Percentiles rank a stretch among this genome's conserved stretches.
Conservation (phyloP, 2,113 vertebrate genomes). For the Arothron firmamentum region DNA sequence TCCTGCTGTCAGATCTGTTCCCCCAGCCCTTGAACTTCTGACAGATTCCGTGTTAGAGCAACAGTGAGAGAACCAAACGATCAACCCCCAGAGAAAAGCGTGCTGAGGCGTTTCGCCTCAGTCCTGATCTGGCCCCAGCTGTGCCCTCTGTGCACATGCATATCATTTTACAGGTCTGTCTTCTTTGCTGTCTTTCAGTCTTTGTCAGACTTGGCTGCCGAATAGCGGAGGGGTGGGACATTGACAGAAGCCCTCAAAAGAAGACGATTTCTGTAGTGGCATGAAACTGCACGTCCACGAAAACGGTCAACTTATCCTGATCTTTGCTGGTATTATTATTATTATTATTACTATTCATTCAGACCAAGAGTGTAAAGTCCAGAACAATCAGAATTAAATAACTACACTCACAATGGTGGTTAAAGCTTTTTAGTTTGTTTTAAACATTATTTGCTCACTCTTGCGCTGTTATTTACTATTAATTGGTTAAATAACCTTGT, state of each 20-base stretch:
- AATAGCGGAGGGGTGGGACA: not conserved
- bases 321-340: too few species aligned
- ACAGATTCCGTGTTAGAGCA: too few species aligned
- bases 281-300: too few species aligned
- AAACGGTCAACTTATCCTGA: too few species aligned
- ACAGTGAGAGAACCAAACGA: too few species aligned
- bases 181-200: not conserved
- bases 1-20: too few species aligned
- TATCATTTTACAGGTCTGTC: slow-evolving; percentile 33
- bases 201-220: not conserved
- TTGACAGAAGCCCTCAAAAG: not conserved
- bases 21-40: too few species aligned
- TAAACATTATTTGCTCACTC: not conserved
- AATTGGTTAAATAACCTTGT: slow-evolving; percentile 5
- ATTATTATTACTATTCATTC: too few species aligned
- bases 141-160: slow-evolving; percentile 1
- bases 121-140: slow-evolving; percentile 11
- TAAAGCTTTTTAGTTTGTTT: not conserved
- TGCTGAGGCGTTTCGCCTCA: slow-evolving; percentile 5
- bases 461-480: not conserved
- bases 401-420: not conserved
- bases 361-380: too few species aligned
- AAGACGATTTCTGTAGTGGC: too few species aligned
- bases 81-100: too few species aligned
- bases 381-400: too few species aligned